Evolutionary conservation across 2,888 invertebrate genomes (phyloP).

Genomic region (Drosophila niveifrons): DNA sequence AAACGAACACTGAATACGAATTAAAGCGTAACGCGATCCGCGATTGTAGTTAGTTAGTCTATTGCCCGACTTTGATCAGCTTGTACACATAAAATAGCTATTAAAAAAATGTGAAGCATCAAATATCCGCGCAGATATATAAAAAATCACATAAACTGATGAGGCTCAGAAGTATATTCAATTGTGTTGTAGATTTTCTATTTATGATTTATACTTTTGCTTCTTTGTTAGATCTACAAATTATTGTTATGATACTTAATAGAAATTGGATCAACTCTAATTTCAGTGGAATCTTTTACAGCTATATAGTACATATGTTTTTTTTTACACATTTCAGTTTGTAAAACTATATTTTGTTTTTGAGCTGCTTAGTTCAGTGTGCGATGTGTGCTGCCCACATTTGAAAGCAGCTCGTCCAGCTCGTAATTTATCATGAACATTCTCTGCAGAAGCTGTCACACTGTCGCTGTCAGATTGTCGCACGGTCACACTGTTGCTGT

Average conservation of each 20-base stretch:
- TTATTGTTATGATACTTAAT: too few relatives aligned
- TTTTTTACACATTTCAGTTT: background rate
- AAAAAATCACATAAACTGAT: too few relatives aligned
- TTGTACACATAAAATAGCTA: background rate
- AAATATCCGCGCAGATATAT: background rate
- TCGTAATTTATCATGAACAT: slow-evolving; percentile 70
- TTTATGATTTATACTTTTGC: too few relatives aligned
- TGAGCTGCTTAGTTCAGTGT: slow-evolving; percentile 39
- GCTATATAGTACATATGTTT: too few relatives aligned
- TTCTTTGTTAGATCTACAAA: too few relatives aligned
- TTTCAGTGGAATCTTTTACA: too few relatives aligned
- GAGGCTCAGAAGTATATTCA: too few relatives aligned
- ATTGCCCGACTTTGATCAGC: background rate
- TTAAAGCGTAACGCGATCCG: slow-evolving; percentile 37
- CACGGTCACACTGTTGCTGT: slow-evolving; percentile 50
- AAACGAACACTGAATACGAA: slow-evolving; percentile 22
- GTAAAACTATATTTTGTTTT: background rate
- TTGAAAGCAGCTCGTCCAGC: slow-evolving; percentile 26
- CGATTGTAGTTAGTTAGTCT: background rate
- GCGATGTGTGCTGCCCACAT: slow-evolving; percentile 44
- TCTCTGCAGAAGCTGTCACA: slow-evolving; percentile 73
- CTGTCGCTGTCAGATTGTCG: slow-evolving; percentile 57
- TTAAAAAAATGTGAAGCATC: too few relatives aligned
- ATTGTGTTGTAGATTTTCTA: too few relatives aligned
- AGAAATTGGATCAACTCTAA: too few relatives aligned